These are phyloP conservation scores for Sarcophaga bullata DNA, from an alignment of 1,140 invertebrate species.

Conservation along the genomic window DNA sequence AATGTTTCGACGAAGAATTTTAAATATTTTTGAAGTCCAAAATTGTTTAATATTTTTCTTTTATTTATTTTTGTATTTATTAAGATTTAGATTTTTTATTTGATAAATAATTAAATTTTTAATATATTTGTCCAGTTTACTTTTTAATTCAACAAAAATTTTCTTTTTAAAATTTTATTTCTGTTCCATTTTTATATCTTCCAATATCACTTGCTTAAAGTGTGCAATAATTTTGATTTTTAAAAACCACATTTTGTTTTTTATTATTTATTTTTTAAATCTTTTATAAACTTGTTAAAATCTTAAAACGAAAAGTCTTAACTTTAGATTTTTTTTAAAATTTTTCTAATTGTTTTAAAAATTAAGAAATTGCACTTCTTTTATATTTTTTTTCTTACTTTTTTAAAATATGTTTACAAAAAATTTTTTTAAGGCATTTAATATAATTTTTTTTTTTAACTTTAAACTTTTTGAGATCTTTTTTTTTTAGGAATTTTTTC, in stretches of 20 bases:
- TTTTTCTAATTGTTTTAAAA: constrained; percentile 8
- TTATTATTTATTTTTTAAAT: constrained; percentile 12
- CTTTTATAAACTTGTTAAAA: background rate
- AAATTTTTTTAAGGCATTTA: constrained; percentile 35
- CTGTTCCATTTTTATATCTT: background rate
- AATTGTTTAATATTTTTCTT: constrained; percentile 11
- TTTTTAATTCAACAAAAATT: background rate
- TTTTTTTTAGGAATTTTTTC: constrained; percentile 10
- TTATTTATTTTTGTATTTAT: background rate
- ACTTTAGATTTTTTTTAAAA: constrained; percentile 9
- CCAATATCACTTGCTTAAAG: background rate
- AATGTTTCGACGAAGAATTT: background rate
- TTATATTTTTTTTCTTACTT: background rate
- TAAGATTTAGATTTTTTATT: background rate
- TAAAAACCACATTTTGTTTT: background rate
- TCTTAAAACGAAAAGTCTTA: no score
- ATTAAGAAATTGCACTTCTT: constrained; percentile 22
- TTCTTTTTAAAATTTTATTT: background rate
- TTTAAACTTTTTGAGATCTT: constrained; percentile 7
- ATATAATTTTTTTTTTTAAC: background rate
- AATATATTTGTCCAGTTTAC: background rate
- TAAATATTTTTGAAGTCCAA: background rate
- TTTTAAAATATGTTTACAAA: background rate
- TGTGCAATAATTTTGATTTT: background rate
- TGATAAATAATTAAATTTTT: constrained; percentile 6